Conservation (phyloP, 1,140 invertebrate species). For the Drosophila takahashii region DNA sequence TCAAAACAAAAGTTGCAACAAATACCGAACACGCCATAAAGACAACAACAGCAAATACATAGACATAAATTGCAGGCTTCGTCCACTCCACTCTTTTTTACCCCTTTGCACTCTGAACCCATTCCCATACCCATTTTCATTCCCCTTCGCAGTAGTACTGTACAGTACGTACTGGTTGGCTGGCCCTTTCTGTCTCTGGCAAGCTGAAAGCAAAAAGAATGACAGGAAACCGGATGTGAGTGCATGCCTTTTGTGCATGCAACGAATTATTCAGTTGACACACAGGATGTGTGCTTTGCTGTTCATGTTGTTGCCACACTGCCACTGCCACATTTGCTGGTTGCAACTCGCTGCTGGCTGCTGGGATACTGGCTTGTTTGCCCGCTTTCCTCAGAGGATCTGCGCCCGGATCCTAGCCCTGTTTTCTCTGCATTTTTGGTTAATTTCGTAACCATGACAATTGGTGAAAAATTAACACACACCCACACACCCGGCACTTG, state of each 20-base stretch:
- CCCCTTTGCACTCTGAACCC: background rate
- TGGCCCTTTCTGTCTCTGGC: constrained; percentile 34
- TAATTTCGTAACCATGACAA: constrained; percentile 50
- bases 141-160: background rate
- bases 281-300: constrained; percentile 81
- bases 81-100: constrained; percentile 6
- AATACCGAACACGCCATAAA: constrained; percentile 81
- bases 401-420: constrained; percentile 20
- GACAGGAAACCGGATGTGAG: constrained; percentile 83
- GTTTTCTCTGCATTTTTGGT: constrained; percentile 44
- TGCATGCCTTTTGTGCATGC: constrained; percentile 82
- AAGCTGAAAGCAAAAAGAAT: constrained; percentile 77
- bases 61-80: constrained; percentile 70
- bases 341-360: constrained; percentile 15
- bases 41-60: constrained; percentile 66
- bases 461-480: constrained; percentile 42
- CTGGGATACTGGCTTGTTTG: constrained; percentile 24
- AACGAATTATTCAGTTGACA: constrained; percentile 83
- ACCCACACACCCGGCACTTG: background rate
- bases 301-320: constrained; percentile 58
- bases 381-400: constrained; percentile 40
- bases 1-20: constrained; percentile 83
- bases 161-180: background rate
- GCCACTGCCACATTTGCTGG: constrained; percentile 43
- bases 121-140: background rate